Conservation (phyloP, 2,888 invertebrate species). For the Epirrita christyi region DNA sequence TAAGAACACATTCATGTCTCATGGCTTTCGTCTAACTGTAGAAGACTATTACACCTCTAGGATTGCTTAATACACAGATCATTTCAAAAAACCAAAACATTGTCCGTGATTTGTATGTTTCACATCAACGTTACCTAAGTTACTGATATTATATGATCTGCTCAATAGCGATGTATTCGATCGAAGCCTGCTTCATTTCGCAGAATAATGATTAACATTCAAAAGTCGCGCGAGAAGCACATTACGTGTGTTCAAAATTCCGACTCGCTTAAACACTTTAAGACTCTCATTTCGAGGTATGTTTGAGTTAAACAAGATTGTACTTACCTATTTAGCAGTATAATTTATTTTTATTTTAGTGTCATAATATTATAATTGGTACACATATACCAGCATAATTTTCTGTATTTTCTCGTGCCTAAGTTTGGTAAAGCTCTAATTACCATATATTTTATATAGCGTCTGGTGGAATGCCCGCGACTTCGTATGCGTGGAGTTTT, state of each 20-base stretch:
- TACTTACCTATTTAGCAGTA: too few relatives aligned
- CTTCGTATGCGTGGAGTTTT: too few relatives aligned
- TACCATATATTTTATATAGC: too few relatives aligned
- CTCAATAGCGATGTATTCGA: background rate
- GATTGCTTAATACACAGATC: background rate
- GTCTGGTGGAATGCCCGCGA: too few relatives aligned
- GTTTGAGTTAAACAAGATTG: too few relatives aligned
- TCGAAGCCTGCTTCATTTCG: background rate
- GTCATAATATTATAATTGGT: too few relatives aligned
- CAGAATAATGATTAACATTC: slow-evolving; percentile 12
- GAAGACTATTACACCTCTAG: background rate
- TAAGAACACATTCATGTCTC: slow-evolving; percentile 22
- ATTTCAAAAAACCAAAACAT: background rate
- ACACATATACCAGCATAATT: too few relatives aligned
- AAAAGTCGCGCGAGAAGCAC: background rate
- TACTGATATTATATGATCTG: slow-evolving; percentile 5
- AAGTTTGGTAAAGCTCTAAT: background rate
- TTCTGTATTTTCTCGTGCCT: background rate
- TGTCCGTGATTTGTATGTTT: background rate
- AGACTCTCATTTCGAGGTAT: too few relatives aligned
- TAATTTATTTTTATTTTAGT: too few relatives aligned
- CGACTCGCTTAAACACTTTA: too few relatives aligned
- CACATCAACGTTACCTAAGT: background rate
- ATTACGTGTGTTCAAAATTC: background rate
- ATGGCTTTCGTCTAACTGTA: background rate